Evolutionary conservation across 2,113 vertebrate genomes (phyloP).

Genomic region (Thunnus thynnus): DNA sequence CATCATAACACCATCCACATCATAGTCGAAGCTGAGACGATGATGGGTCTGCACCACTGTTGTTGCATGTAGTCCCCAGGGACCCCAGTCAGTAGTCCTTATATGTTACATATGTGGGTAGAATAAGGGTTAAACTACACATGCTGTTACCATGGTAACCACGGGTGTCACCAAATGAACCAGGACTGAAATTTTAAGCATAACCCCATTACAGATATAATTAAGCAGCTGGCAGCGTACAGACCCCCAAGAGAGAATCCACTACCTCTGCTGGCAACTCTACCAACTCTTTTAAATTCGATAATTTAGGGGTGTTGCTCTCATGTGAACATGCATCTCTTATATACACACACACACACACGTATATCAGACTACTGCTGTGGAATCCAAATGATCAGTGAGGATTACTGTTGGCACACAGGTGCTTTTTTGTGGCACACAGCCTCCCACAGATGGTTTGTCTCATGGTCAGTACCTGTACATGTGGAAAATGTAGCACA

Average conservation of each 20-base stretch:
- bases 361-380: not conserved
- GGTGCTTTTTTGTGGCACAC: not conserved
- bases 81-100: too few species aligned
- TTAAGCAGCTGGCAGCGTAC: conserved; percentile 24
- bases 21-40: too few species aligned
- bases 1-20: too few species aligned
- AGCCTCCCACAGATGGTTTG: not conserved
- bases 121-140: too few species aligned
- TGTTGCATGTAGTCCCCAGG: too few species aligned
- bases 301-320: not conserved
- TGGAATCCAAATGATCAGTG: not conserved
- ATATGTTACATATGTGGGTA: too few species aligned
- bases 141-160: too few species aligned
- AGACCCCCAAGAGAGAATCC: not conserved
- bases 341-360: not conserved
- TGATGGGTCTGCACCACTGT: too few species aligned
- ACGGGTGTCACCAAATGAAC: too few species aligned
- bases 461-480: not conserved
- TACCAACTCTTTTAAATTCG: not conserved
- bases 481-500: not conserved
- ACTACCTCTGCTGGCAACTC: not conserved
- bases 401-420: not conserved
- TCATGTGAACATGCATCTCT: not conserved
- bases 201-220: not conserved
- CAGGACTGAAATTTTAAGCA: too few species aligned